phyloP scores from a whole-genome alignment of 2,113 vertebrate genomes.

The Bostrychus sinensis region DNA sequence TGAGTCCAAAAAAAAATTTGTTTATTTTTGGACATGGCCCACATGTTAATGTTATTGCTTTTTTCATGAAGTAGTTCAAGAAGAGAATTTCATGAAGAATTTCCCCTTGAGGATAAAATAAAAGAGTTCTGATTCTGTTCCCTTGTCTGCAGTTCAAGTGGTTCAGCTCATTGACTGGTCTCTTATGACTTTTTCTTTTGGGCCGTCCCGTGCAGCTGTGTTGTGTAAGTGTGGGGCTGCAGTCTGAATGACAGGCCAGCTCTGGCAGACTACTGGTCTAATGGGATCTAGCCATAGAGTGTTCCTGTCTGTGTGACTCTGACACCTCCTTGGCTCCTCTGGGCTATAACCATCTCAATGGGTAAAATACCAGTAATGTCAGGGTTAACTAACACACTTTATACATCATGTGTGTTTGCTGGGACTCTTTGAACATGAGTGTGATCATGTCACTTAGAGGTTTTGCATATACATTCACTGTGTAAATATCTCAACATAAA shows the following conservation, averaged over 20 bases:
- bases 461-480: constrained; percentile 32
- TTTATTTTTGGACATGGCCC: not conserved
- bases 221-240: constrained; percentile 45
- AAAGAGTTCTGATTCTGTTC: too few species aligned
- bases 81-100: too few species aligned
- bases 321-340: constrained; percentile 50
- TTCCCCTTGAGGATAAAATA: too few species aligned
- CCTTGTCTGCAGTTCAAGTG: constrained; percentile 24
- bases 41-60: constrained; percentile 7
- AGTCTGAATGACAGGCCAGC: constrained; percentile 47
- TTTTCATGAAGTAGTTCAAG: constrained; percentile 37
- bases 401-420: not conserved
- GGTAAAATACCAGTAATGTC: constrained; percentile 30
- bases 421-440: not conserved
- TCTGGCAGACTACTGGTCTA: constrained; percentile 54
- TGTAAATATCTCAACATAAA: not conserved
- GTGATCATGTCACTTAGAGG: constrained; percentile 19
- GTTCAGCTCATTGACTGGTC: constrained; percentile 48
- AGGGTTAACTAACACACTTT: constrained; percentile 20
- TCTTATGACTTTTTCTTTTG: constrained; percentile 49
- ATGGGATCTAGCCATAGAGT: constrained; percentile 70
- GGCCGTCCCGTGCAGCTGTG: constrained; percentile 45
- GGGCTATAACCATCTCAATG: constrained; percentile 38
- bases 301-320: constrained; percentile 42
- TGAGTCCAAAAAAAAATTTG: constrained; percentile 9